Base-by-base conservation (phyloP, 2,113 vertebrate genomes). In the Marmota flaviventris region DNA sequence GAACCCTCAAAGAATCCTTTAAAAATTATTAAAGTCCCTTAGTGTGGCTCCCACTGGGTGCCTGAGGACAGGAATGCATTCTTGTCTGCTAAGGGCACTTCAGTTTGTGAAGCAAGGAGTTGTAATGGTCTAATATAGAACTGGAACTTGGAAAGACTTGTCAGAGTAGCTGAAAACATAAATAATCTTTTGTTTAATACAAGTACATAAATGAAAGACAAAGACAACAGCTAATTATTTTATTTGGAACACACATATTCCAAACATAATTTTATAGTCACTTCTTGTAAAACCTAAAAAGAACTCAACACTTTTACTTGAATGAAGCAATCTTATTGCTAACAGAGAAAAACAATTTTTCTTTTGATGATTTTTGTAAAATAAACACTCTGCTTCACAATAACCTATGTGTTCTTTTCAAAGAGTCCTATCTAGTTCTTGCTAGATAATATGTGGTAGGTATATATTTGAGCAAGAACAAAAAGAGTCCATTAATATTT, bases 281-380 rank as follows among this genome's bases (percentile, higher is more conserved):
- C 34, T 58, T 22, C 24, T 73, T 83, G 1, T 34, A 73, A 89
- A 92, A 58, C 69, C 7, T 25, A 2, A 27, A 61, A 93, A 93
- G 29, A 69, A 75, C 16, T 6, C 34, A 78, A 34, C 24, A 16
- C 14, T 89, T 92, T 56, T 51, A 29, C 42, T 70, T 93, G 77
- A 34, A 42, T 14, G 56, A 91, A 73, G 32, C 18, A 81, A 34
- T 63, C 53, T 81, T 95, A 72, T 65, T n/a, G 39, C 70, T 58
- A 84, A 69, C 8, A n/a, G 16, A 37, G 3, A 37, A 87, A 89
- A 94, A 69, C 61, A 82, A 45, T n/a, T 83, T 89, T 85, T 69
- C 73, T 56, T 34, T 82, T 70, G 18, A 81, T 67, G 63, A 65
- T n/a, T 93, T 95, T 81, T 97, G n/a, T 51, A 85, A 91, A 95